Evolutionary conservation across 2,113 vertebrate genomes (phyloP).

Genomic region (Oreochromis tanganicae): DNA sequence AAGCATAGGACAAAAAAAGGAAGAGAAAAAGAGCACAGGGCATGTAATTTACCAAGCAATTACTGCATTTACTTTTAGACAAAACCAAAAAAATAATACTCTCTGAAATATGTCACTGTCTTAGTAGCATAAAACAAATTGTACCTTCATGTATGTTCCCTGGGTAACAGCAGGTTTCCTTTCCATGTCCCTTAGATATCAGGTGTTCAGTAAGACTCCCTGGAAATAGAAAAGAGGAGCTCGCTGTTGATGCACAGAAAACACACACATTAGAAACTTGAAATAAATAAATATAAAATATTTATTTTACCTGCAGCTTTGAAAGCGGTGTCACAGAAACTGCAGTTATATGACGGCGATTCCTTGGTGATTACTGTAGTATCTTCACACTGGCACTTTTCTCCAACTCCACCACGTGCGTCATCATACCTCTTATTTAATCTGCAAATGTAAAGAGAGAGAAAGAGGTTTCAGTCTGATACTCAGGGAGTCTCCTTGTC

Average conservation of each 20-base stretch:
- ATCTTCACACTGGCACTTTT: constrained; percentile 86
- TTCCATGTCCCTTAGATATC: constrained; percentile 83
- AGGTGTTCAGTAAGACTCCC: constrained; percentile 86
- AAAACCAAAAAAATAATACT: neutral
- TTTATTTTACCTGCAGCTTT: constrained; percentile 83
- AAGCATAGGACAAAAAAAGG: neutral
- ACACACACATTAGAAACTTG: neutral
- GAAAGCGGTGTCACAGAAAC: constrained; percentile 84
- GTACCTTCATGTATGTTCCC: constrained; percentile 81
- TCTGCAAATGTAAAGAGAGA: constrained; percentile 76
- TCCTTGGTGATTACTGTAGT: constrained; percentile 85
- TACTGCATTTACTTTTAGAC: neutral
- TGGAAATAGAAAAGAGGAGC: constrained; percentile 38
- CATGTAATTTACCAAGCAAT: neutral
- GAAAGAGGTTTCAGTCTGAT: neutral
- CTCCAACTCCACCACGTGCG: constrained; percentile 79
- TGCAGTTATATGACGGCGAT: constrained; percentile 81
- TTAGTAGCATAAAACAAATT: neutral
- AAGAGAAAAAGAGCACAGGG: neutral
- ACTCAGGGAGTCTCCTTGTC: neutral
- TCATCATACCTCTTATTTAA: constrained; percentile 86
- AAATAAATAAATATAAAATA: too few species aligned
- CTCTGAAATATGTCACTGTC: neutral
- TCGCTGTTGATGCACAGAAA: neutral
- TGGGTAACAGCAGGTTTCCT: constrained; percentile 67